Evolutionary conservation across 1,140 invertebrate genomes (phyloP).

Genomic region (Theocolax elegans): DNA sequence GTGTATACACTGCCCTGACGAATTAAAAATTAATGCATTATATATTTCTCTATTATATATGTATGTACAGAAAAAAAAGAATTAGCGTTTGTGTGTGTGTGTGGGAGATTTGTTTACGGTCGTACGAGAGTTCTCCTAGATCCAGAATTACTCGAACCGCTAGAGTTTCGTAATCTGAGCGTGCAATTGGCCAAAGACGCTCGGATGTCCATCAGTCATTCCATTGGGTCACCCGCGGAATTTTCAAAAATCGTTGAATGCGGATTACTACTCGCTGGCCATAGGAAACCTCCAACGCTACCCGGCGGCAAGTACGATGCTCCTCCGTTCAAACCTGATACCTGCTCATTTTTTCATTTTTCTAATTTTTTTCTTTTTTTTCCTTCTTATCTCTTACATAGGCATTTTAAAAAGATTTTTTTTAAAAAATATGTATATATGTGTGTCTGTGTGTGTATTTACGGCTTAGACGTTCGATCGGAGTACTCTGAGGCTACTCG

Average conservation of each 20-base stretch:
- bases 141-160: background rate
- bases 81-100: too few species aligned
- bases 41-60: too few species aligned
- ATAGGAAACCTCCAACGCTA: constrained; percentile 60
- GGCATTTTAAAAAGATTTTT: too few species aligned
- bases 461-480: too few species aligned
- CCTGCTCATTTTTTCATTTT: constrained; percentile 26
- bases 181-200: background rate
- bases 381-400: background rate
- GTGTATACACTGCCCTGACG: too few species aligned
- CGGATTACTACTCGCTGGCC: constrained; percentile 58
- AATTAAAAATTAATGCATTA: too few species aligned
- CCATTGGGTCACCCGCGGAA: constrained; percentile 58
- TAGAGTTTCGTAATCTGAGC: background rate
- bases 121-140: constrained; percentile 9
- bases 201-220: constrained; percentile 49
- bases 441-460: too few species aligned
- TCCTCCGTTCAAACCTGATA: constrained; percentile 59
- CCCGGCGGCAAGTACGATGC: constrained; percentile 61
- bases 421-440: too few species aligned
- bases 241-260: constrained; percentile 64
- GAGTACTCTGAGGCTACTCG: too few species aligned
- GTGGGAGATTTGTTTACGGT: too few species aligned
- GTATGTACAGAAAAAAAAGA: too few species aligned
- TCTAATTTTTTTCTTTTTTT: too few species aligned